These are phyloP conservation scores for Platynereis dumerilii DNA, from an alignment of 2,888 invertebrate species.

Conservation along the genomic window DNA sequence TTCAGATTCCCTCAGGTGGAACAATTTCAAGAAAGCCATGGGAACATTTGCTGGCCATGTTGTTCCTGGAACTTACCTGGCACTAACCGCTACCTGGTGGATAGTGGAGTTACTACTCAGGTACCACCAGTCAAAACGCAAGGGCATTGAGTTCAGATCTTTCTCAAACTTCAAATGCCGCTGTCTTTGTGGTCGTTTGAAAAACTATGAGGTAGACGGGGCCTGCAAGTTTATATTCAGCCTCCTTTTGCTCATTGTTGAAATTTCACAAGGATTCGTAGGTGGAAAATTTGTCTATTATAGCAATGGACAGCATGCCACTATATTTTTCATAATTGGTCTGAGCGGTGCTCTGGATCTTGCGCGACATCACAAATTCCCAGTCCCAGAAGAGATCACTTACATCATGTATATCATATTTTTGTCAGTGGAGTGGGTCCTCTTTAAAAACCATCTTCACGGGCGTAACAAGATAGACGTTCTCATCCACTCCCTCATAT, in stretches of 20 bases:
- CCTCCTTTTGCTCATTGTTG: constrained; percentile 55
- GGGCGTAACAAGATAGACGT: constrained; percentile 60
- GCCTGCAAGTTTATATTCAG: constrained; percentile 47
- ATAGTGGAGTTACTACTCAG: constrained; percentile 46
- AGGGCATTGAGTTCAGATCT: constrained; percentile 31
- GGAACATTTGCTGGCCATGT: constrained; percentile 65
- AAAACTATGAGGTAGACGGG: constrained; percentile 45
- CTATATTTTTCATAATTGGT: constrained; percentile 67
- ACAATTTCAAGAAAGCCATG: no score
- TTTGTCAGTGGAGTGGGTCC: constrained; percentile 63
- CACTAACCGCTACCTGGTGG: constrained; percentile 57
- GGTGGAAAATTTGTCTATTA: constrained; percentile 56
- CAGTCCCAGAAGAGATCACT: constrained; percentile 63
- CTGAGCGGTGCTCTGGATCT: constrained; percentile 64
- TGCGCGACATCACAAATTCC: constrained; percentile 52
- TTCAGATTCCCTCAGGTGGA: no score
- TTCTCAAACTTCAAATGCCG: constrained; percentile 27
- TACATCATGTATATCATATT: constrained; percentile 62
- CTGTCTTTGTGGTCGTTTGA: constrained; percentile 45
- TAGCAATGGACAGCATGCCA: constrained; percentile 66
- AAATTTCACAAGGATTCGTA: constrained; percentile 59
- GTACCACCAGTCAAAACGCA: constrained; percentile 45
- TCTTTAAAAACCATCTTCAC: constrained; percentile 66
- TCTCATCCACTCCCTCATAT: constrained; percentile 64
- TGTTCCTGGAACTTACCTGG: constrained; percentile 64